Percentiles rank a stretch among this genome's conserved stretches.
phyloP scores from a whole-genome alignment of 1,140 invertebrate species.

The Drosophila orosa region DNA sequence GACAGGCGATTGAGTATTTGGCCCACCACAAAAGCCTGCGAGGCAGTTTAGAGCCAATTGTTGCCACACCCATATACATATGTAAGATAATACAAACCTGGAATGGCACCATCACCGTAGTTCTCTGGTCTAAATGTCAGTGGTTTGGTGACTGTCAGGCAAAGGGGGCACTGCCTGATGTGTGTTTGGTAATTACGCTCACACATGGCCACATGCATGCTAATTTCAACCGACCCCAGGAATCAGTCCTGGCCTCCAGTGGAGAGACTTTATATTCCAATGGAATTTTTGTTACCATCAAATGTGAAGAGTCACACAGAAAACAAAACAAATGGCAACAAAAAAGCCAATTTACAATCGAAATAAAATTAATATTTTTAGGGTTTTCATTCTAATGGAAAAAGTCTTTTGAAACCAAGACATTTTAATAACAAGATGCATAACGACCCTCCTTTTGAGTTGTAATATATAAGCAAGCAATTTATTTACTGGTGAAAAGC shows the following conservation, averaged over 20 bases:
- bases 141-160: constrained; percentile 14
- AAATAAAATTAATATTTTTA: not conserved
- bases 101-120: not conserved
- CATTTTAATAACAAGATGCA: not conserved
- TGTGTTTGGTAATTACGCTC: constrained; percentile 69
- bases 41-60: constrained; percentile 31
- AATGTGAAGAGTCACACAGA: constrained; percentile 5
- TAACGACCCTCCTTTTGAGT: not conserved
- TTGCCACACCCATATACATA: constrained; percentile 5
- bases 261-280: constrained; percentile 30
- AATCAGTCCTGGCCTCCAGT: constrained; percentile 14
- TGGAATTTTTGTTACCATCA: constrained; percentile 56
- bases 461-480: too few relatives aligned
- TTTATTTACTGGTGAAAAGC: too few relatives aligned
- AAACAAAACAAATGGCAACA: not conserved
- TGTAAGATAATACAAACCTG: constrained; percentile 15
- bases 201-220: constrained; percentile 72
- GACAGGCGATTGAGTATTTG: constrained; percentile 62
- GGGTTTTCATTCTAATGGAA: not conserved
- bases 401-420: not conserved
- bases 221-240: constrained; percentile 47
- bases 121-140: constrained; percentile 26
- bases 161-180: constrained; percentile 1
- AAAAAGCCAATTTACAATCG: not conserved
- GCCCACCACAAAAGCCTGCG: constrained; percentile 8